Conservation (phyloP, 1,140 invertebrate genomes). For the Galleria mellonella region DNA sequence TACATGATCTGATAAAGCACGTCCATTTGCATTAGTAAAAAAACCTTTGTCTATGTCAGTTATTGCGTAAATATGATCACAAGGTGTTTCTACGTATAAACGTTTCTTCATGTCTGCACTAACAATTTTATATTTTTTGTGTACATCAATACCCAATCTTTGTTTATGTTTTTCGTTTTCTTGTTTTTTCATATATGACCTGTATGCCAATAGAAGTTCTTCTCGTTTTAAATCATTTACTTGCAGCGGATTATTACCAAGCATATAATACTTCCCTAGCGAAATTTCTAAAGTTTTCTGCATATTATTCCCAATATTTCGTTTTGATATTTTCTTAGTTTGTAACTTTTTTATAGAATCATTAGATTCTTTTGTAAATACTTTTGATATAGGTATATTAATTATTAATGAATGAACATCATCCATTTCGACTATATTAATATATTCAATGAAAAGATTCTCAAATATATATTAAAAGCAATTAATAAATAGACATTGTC, state of each 20-base stretch:
- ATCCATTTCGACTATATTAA: too few relatives aligned
- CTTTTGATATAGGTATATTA: constrained; percentile 20
- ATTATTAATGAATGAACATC: constrained; percentile 23
- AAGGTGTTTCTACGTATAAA: constrained; percentile 17
- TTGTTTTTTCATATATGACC: constrained; percentile 37
- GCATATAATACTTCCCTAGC: constrained; percentile 18
- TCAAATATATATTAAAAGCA: too few relatives aligned
- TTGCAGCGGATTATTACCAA: constrained; percentile 18
- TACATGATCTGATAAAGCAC: constrained; percentile 13
- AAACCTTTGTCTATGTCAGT: constrained; percentile 39
- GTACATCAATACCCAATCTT: constrained; percentile 17
- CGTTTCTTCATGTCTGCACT: constrained; percentile 22
- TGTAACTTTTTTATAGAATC: background rate
- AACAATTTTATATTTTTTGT: constrained; percentile 39
- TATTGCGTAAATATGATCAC: constrained; percentile 22
- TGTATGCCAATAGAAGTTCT: constrained; percentile 37
- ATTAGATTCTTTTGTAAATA: constrained; percentile 5
- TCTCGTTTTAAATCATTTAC: constrained; percentile 24
- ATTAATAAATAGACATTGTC: too few relatives aligned
- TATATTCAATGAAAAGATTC: too few relatives aligned
- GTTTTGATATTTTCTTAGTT: background rate
- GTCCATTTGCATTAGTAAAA: constrained; percentile 29
- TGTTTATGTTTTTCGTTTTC: constrained; percentile 21
- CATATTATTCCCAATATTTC: background rate
- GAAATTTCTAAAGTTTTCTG: constrained; percentile 10